phyloP scores from a whole-genome alignment of 2,113 vertebrate genomes.

The Ceyx cyanopectus region DNA sequence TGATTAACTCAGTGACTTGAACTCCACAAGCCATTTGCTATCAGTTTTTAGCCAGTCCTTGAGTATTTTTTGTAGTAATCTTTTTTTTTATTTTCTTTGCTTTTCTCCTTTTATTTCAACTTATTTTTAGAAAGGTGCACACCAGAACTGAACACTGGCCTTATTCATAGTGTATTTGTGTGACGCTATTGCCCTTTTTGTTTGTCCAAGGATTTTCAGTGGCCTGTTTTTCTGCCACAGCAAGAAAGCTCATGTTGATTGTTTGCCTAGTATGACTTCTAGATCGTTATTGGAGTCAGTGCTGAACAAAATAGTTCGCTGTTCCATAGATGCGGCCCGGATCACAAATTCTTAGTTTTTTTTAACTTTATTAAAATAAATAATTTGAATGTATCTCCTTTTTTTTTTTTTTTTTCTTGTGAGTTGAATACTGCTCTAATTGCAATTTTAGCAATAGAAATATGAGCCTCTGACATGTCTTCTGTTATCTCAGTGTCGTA shows the following conservation, averaged over 20 bases:
- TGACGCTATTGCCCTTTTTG: not conserved
- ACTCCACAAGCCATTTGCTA: not conserved
- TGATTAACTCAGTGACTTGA: not conserved
- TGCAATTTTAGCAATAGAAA: not conserved
- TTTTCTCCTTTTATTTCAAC: not conserved
- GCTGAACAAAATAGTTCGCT: not conserved
- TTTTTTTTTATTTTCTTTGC: not conserved
- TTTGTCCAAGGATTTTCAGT: slow-evolving; percentile 36
- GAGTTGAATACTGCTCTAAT: not conserved
- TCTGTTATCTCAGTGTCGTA: not conserved
- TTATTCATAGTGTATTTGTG: not conserved
- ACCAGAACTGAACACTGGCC: not conserved
- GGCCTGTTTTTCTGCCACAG: slow-evolving; percentile 9
- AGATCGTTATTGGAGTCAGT: not conserved
- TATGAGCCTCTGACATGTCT: not conserved
- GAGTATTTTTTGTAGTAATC: not conserved
- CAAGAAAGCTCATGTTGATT: slow-evolving; percentile 19
- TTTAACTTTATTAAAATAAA: not conserved
- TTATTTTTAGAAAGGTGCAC: not conserved
- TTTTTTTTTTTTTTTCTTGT: not conserved
- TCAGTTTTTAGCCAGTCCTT: not conserved
- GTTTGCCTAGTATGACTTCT: slow-evolving; percentile 33
- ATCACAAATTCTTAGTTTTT: not conserved
- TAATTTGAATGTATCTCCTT: not conserved
- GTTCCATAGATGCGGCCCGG: not conserved